Conservation (phyloP, 2,888 invertebrate genomes). For the Heliconius erato region DNA sequence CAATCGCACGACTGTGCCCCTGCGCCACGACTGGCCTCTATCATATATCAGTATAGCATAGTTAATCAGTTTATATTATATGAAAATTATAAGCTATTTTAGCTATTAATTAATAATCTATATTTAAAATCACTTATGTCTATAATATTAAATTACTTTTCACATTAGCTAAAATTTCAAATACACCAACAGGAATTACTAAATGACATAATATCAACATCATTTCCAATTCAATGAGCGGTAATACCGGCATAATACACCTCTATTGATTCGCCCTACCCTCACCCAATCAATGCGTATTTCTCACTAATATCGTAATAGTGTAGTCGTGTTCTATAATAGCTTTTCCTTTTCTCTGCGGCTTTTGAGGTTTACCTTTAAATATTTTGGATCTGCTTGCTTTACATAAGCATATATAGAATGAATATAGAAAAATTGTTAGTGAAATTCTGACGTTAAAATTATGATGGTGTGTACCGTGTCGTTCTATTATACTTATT, state of each 20-base stretch:
- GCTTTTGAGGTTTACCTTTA: constrained; percentile 41
- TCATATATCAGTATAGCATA: not conserved
- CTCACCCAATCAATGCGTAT: constrained; percentile 38
- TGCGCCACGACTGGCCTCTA: not conserved
- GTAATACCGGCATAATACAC: constrained; percentile 31
- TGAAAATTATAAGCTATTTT: not conserved
- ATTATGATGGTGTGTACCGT: not conserved
- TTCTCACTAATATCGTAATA: constrained; percentile 49
- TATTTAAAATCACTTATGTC: not conserved
- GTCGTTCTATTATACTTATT: too few relatives aligned
- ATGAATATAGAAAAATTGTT: not conserved
- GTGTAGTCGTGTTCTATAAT: constrained; percentile 48
- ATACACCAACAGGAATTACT: not conserved
- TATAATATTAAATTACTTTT: too few relatives aligned
- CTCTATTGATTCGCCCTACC: constrained; percentile 38
- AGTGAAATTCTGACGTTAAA: not conserved
- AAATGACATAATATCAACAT: constrained; percentile 14
- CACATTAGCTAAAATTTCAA: not conserved
- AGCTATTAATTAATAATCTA: not conserved
- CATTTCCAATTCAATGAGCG: constrained; percentile 18
- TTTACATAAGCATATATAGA: constrained; percentile 37
- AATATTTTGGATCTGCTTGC: constrained; percentile 40
- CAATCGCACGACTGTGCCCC: too few relatives aligned
- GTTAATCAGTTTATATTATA: not conserved
- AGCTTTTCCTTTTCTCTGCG: constrained; percentile 46